Base-by-base conservation (phyloP, 2,888 invertebrate species). In the Calameuta filiformis region DNA sequence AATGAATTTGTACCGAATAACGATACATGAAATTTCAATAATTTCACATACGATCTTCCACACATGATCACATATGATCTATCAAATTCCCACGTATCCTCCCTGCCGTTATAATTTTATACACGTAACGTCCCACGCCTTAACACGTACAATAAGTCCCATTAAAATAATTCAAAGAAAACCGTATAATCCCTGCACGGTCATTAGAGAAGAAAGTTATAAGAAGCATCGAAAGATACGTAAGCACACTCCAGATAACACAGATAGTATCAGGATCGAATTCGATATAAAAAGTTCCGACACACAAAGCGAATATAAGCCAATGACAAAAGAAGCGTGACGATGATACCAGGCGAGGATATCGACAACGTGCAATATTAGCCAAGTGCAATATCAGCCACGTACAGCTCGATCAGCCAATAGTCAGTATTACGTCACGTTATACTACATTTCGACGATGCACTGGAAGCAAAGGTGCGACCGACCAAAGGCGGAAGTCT, bases 271-370 rank as follows among this genome's bases (percentile, higher is more conserved):
- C 56, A 56, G 40, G n/a, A 73, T 69, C 12, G 35, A 73, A 15
- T 37, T 68, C 37, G 37, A 9, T 73, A 69, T 69, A 76, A 76
- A 35, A 40, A 40, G 4, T 40, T 6, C 23, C 23, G 23, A 40
- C 0, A 2, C 6, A 40, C 40, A 15, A 40, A 23, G 84, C 71
- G 31, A 33, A 33, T 30, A 85, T 86, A 87, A 87, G 85, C 85
- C 81, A 83, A 87, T 85, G 82, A 87, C 85, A 86, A 83, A 85
- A 86, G 83, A 79, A 82, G 82, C 87, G 83, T 85, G 85, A 84
- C 86, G 84, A 83, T 15, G 31, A 33, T 9, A 33, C 71, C 31
- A 30, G 33, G 11, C 71, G 30, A 30, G 33, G 15, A 30, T 33
- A 33, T 71, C 9, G 71, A 71, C 31, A 33, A 33, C 71, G 31